These are phyloP conservation scores for Bicyclus anynana DNA, from an alignment of 1,140 invertebrate species.

Conservation along the genomic window DNA sequence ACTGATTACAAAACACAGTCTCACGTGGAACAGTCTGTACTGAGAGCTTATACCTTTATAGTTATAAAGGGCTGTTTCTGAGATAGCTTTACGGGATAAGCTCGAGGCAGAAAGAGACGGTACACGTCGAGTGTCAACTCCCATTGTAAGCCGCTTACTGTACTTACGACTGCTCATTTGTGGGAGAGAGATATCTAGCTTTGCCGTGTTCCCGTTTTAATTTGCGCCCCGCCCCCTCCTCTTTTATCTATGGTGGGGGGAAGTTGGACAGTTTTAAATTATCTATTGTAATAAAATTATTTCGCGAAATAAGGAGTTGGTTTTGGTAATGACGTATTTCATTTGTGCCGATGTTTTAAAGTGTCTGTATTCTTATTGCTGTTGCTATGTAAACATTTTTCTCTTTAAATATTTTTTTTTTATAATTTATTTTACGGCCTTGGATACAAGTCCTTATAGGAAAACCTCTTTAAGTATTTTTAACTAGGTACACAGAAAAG, in stretches of 20 bases:
- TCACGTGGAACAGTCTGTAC: constrained; percentile 70
- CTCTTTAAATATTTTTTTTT: background rate
- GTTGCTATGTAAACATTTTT: background rate
- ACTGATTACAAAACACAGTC: constrained; percentile 75
- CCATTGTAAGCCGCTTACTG: constrained; percentile 70
- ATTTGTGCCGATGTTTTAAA: constrained; percentile 51
- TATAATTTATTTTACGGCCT: no score
- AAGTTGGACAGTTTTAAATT: constrained; percentile 74
- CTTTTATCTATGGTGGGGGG: constrained; percentile 66
- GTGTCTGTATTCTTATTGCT: constrained; percentile 1
- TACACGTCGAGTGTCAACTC: constrained; percentile 44
- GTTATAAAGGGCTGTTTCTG: constrained; percentile 56
- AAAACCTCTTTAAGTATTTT: no score
- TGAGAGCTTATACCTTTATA: constrained; percentile 61
- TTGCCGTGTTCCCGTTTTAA: constrained; percentile 49
- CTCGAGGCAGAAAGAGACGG: constrained; percentile 44
- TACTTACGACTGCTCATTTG: constrained; percentile 69
- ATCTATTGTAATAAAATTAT: constrained; percentile 77
- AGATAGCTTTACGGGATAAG: constrained; percentile 46
- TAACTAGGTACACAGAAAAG: no score
- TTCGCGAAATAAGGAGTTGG: constrained; percentile 72
- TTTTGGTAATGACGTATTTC: constrained; percentile 72
- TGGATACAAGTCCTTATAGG: no score
- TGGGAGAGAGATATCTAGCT: constrained; percentile 55
- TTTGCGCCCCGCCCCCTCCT: constrained; percentile 60